Evolutionary conservation across 2,797 vertebrate genomes (phyloP), one percentile per base, ranked within the genome.

Genomic region (Manis crassicaudata): DNA sequence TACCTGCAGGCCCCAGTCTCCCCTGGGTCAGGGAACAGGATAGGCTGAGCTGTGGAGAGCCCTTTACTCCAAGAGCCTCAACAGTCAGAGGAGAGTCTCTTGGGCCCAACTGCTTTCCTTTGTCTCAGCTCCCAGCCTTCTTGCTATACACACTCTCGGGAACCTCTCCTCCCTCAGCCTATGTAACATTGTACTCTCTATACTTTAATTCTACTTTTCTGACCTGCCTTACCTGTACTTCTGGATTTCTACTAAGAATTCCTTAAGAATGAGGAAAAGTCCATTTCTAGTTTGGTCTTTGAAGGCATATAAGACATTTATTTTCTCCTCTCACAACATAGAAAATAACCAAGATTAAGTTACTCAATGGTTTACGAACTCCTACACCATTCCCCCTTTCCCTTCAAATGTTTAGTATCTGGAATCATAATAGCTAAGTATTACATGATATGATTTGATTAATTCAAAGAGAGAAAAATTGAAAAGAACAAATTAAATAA

Each of bases 371-470:
- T 18, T 73, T 29, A 56, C 27, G 32, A 56, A 32, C 18, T 85
- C 63, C 46, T 89, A 1, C 46, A 77, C 27, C 35, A 9, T 72
- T 88, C 21, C 62, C 27, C 29, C 65, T 73, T 84, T 75, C 21
- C 50, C 27, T 86, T 88, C 67, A 83, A 75, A 37, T 70, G 70
- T 93, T 90, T 85, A 90, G 56, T 62, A 73, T 90, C 54, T 93
- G 63, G 58, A 90, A 52, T 97, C 88, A 60, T 56, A 77, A 83
- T 86, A 50, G 40, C 65, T 81, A 89, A 73, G 50, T 88, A 81
- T 90, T 25, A 16, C 54, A 40, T 86, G 89, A 43, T 81, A 73
- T 46, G 60, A 77, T 90, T 65, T 77, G 62, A 73, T 90, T 81
- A 35, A 75, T 70, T 83, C 73, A 68, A 75, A 58, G 73, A 81